Evolutionary conservation across 2,797 vertebrate genomes (phyloP).

Genomic region (Spinus pinus): DNA sequence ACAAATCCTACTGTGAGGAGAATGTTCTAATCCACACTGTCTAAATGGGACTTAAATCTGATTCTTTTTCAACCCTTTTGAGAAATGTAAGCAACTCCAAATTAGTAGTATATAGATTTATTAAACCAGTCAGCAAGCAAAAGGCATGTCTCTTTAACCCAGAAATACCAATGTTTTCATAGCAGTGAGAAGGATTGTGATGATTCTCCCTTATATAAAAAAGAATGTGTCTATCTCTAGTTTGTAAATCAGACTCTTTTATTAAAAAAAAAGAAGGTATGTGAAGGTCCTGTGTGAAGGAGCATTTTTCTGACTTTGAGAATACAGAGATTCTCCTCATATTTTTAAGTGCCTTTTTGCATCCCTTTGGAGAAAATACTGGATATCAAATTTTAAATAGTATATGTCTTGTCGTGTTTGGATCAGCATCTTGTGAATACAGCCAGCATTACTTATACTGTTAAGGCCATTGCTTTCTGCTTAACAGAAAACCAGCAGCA

Average conservation of each 20-base stretch:
- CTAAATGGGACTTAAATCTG: neutral
- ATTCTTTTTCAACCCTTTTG: neutral
- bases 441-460: neutral
- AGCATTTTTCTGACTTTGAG: neutral
- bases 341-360: neutral
- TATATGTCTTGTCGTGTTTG: neutral
- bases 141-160: neutral
- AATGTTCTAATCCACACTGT: neutral
- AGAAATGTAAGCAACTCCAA: neutral
- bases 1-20: neutral
- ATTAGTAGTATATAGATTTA: neutral
- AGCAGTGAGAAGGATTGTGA: neutral
- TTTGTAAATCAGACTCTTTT: neutral
- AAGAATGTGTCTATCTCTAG: neutral
- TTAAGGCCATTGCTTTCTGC: neutral
- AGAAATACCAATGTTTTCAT: neutral
- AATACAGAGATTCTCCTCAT: neutral
- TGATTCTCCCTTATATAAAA: neutral
- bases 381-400: neutral
- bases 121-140: neutral
- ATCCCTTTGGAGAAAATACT: neutral
- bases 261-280: neutral
- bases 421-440: neutral
- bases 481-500: neutral
- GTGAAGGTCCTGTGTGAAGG: neutral